These are phyloP conservation scores for Coracopsis vasa DNA, from an alignment of 2,113 vertebrate species.

Conservation along the genomic window DNA sequence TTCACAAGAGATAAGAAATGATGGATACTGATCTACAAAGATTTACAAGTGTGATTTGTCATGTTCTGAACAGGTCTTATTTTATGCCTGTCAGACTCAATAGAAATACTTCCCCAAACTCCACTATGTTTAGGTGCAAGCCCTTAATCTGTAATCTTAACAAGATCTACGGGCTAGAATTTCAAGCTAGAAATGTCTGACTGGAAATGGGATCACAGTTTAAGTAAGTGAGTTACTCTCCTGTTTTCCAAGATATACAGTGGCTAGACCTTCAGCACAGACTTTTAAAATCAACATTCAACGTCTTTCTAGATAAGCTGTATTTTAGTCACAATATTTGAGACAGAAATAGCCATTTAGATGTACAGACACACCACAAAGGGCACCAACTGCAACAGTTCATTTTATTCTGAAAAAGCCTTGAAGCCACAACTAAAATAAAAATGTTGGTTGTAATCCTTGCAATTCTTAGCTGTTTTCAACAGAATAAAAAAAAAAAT, in stretches of 20 bases:
- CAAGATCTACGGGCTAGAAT: constrained; percentile 11
- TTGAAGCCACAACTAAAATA: not conserved
- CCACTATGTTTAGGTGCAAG: not conserved
- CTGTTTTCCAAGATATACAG: not conserved
- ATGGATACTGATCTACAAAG: constrained; percentile 37
- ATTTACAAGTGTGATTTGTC: constrained; percentile 32
- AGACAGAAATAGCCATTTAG: not conserved
- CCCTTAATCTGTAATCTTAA: constrained; percentile 38
- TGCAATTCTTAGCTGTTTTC: not conserved
- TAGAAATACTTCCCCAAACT: not conserved
- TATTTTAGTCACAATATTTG: not conserved
- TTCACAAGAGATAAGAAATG: not conserved
- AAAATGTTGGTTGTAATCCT: not conserved
- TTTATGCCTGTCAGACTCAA: constrained; percentile 17
- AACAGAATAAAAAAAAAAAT: too few species aligned
- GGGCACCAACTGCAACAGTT: not conserved
- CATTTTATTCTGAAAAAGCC: not conserved
- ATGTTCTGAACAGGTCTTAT: constrained; percentile 28
- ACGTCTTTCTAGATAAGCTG: not conserved
- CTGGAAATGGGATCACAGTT: not conserved
- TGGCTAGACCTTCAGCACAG: not conserved
- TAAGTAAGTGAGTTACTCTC: not conserved
- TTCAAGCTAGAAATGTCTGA: not conserved
- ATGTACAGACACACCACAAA: accelerated
- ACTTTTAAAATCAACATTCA: not conserved